phyloP scores from a whole-genome alignment of 1,140 invertebrate genomes.

The Eufriesea mexicana region DNA sequence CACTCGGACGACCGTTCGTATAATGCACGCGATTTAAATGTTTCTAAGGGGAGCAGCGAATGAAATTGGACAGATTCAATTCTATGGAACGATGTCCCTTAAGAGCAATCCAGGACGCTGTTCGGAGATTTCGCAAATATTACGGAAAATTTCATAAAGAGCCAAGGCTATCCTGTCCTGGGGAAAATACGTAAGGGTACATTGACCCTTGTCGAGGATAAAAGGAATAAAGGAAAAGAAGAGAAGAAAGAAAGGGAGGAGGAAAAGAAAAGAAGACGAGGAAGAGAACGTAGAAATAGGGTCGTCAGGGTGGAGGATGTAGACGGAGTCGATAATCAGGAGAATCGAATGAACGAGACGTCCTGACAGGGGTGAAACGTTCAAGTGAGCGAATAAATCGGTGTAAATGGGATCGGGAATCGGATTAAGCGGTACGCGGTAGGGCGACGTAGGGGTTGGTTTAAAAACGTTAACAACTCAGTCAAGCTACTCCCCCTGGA shows the following conservation, averaged over 20 bases:
- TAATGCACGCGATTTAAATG: slow-evolving; percentile 55
- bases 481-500: background rate
- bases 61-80: slow-evolving; percentile 65
- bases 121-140: slow-evolving; percentile 53
- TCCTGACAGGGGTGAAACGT: slow-evolving; percentile 7
- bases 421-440: slow-evolving; percentile 20
- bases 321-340: slow-evolving; percentile 34
- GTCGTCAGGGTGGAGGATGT: slow-evolving; percentile 14
- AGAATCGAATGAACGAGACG: slow-evolving; percentile 30
- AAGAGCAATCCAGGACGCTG: slow-evolving; percentile 49
- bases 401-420: slow-evolving; percentile 24
- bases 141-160: slow-evolving; percentile 45
- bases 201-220: no score
- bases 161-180: background rate
- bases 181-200: no score
- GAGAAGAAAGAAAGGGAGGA: background rate
- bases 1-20: background rate
- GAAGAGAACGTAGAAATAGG: background rate
- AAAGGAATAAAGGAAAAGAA: background rate
- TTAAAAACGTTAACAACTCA: slow-evolving; percentile 17
- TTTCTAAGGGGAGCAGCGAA: slow-evolving; percentile 31
- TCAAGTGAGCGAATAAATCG: slow-evolving; percentile 46
- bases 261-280: no score
- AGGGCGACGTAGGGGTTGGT: background rate
- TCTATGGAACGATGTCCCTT: slow-evolving; percentile 58